Base-by-base conservation (phyloP, 2,888 invertebrate species). In the Agonopterix subpropinquella region DNA sequence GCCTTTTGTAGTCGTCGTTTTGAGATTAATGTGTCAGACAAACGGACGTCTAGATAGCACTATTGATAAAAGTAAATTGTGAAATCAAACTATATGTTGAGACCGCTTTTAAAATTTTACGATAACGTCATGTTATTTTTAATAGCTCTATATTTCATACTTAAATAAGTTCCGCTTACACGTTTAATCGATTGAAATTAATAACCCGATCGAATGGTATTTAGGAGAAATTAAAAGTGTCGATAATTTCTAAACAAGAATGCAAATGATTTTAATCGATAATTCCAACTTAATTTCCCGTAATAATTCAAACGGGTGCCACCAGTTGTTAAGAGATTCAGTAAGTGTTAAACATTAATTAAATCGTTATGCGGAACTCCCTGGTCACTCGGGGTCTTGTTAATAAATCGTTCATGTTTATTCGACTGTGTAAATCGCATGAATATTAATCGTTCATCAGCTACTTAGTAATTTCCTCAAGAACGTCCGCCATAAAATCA, bases 331-430 rank as follows among this genome's bases (percentile, higher is more conserved):
- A 28, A 53, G 58, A 59, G 50, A 55, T 57, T 57, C 47, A 55
- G 51, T 52, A 52, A 58, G 56, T 55, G 54, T 55, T 53, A 48
- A 43, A 54, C 53, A 61, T 68, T 64, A 56, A 59, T 59, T 57
- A 62, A 57, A 52, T 55, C 47, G 53, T 56, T 52, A 57, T 58
- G 57, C 63, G 64, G 65, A 68, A 63, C 62, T 56, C 51, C 47
- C 28, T 52, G 49, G 53, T 54, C 55, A 54, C 53, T 47, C 13
- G 48, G 50, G 50, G 47, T 53, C 43, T 50, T 48, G 49, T 49
- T 58, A 53, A 56, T 54, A 54, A 61, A 59, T 57, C 51, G 55
- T 52, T 51, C 53, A 57, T 62, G 60, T 59, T 57, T 60, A 62
- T 62, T 63, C 58, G 54, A 48, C 51, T 60, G 58, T 55, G 53